Evolutionary conservation across 2,888 invertebrate genomes (phyloP).

Genomic region (Drosophila anceps): DNA sequence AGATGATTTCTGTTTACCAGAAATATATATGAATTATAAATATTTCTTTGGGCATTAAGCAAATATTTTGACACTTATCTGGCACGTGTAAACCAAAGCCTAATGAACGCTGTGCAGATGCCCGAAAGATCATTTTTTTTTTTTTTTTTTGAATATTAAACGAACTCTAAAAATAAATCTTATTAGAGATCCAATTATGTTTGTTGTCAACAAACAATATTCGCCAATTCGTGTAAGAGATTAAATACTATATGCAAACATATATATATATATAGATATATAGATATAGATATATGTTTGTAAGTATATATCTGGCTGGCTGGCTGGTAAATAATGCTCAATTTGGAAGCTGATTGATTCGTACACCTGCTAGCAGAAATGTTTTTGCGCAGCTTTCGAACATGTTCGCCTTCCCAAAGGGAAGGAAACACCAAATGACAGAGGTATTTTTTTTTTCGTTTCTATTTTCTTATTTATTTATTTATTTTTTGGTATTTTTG

Average conservation of each 20-base stretch:
- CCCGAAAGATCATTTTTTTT: not conserved
- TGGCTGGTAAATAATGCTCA: slow-evolving; percentile 50
- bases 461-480: not conserved
- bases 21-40: slow-evolving; percentile 20
- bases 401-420: not conserved
- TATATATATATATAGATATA: not conserved
- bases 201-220: slow-evolving; percentile 18
- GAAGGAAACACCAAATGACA: slow-evolving; percentile 25
- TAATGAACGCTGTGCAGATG: slow-evolving; percentile 19
- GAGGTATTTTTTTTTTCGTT: not conserved
- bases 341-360: slow-evolving; percentile 61
- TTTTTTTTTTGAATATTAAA: not conserved
- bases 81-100: slow-evolving; percentile 23
- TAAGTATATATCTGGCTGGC: too few relatives aligned
- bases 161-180: slow-evolving; percentile 7
- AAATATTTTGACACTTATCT: slow-evolving; percentile 44
- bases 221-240: slow-evolving; percentile 7
- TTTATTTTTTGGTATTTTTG: slow-evolving; percentile 11
- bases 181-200: slow-evolving; percentile 34
- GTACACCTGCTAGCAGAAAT: slow-evolving; percentile 66
- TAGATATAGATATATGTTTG: not conserved
- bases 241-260: not conserved
- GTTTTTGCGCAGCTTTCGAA: slow-evolving; percentile 38
- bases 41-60: slow-evolving; percentile 21
- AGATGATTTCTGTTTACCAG: slow-evolving; percentile 9